Evolutionary conservation across 2,888 invertebrate species (phyloP).

Genomic region (Helicoverpa assulta): DNA sequence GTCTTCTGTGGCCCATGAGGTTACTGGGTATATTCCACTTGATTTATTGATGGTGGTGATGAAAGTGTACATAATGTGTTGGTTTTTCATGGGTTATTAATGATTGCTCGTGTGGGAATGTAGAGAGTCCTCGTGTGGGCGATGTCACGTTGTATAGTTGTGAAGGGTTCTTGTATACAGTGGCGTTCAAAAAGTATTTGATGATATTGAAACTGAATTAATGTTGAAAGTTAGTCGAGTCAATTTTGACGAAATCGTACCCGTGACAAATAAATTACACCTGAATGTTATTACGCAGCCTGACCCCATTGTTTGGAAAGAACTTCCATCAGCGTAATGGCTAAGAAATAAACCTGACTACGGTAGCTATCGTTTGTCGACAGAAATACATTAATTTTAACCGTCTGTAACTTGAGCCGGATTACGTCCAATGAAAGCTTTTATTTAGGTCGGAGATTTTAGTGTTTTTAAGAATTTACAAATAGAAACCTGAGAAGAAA

Average conservation of each 20-base stretch:
- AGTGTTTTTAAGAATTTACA: neutral
- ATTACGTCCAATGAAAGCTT: constrained; percentile 31
- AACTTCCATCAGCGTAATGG: constrained; percentile 54
- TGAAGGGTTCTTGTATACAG: neutral
- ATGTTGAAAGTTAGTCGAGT: neutral
- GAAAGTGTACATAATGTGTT: constrained; percentile 7
- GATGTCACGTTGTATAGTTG: neutral
- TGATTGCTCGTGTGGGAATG: constrained; percentile 3
- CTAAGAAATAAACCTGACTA: constrained; percentile 32
- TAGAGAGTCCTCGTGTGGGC: neutral
- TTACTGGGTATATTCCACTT: constrained; percentile 26
- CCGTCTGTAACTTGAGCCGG: constrained; percentile 38
- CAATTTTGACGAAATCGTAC: neutral
- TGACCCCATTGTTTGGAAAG: constrained; percentile 30
- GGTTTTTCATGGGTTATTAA: constrained; percentile 20
- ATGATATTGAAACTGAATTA: neutral
- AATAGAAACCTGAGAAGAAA: neutral
- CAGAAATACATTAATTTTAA: constrained; percentile 52
- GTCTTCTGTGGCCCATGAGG: constrained; percentile 37
- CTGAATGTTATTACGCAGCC: constrained; percentile 28
- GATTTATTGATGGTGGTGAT: constrained; percentile 31
- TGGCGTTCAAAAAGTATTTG: neutral
- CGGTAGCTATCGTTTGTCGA: constrained; percentile 42
- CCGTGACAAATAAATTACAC: constrained; percentile 23
- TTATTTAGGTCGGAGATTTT: constrained; percentile 5